These are phyloP conservation scores for Apomyelois bistriatella DNA, from an alignment of 2,888 invertebrate species.

Conservation along the genomic window DNA sequence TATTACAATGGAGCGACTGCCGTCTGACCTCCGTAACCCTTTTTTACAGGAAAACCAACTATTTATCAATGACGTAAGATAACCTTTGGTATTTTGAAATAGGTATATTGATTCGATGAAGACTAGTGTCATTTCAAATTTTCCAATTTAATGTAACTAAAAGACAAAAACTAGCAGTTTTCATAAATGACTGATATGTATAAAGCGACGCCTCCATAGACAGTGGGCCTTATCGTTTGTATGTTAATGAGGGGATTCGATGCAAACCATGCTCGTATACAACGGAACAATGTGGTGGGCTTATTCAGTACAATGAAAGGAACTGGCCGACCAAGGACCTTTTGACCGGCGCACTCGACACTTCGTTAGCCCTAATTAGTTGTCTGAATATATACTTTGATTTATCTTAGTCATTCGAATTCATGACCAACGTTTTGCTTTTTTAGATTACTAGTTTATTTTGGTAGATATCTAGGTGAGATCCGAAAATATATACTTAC, in stretches of 20 bases:
- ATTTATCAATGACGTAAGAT: too few relatives aligned
- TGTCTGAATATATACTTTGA: neutral
- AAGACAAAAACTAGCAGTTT: neutral
- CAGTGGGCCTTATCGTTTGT: slow-evolving; percentile 41
- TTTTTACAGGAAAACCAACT: too few relatives aligned
- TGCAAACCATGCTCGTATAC: slow-evolving; percentile 48
- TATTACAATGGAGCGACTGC: too few relatives aligned
- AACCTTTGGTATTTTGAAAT: too few relatives aligned
- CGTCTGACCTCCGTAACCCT: too few relatives aligned
- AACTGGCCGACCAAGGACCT: slow-evolving; percentile 31
- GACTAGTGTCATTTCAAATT: too few relatives aligned
- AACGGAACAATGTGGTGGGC: slow-evolving; percentile 56
- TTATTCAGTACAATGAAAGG: slow-evolving; percentile 56
- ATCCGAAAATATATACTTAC: too few relatives aligned
- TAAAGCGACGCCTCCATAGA: neutral
- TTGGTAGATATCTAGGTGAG: too few relatives aligned
- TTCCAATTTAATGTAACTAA: too few relatives aligned
- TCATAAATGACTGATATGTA: neutral
- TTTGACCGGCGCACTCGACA: slow-evolving; percentile 13
- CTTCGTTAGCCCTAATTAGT: slow-evolving; percentile 13
- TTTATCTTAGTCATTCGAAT: neutral
- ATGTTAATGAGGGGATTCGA: slow-evolving; percentile 51
- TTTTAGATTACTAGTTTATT: too few relatives aligned
- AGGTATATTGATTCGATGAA: too few relatives aligned
- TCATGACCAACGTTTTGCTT: too few relatives aligned